Evolutionary conservation across 1,140 invertebrate species (phyloP), one percentile per base, ranked within the genome.

Genomic region (Eupeodes corollae): DNA sequence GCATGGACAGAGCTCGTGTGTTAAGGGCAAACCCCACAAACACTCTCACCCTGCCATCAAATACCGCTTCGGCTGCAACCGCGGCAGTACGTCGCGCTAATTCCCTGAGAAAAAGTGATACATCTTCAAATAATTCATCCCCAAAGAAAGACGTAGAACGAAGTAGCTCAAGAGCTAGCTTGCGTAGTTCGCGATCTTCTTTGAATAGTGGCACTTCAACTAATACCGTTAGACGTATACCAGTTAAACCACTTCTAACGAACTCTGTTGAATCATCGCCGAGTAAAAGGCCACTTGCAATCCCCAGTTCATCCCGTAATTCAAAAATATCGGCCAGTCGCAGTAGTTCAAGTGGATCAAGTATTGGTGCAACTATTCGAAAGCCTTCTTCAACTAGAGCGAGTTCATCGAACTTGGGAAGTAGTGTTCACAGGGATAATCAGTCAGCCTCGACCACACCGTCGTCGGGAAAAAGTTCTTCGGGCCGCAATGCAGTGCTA

Each of bases 201-300:
- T 70, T 90, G 19, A 88, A 87, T 55, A 88, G 85, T 60, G 78
- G 83, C 1, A 81, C 80, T 0, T 89, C 86, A 6, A 83, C 86
- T 0, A 83, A 83, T 53, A 88, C 85, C 0, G 85, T 88, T 0
- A 74, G 82, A 48, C 79, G 80, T 42, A 73, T 80, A 15, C 73
- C 77, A 2, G 63, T 70, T 0, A 69, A 63, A 46, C 51, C 57
- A 3, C 9, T 14, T 11, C 11, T 45, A 45, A 55, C 44, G 12
- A 9, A 60, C 10, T 67, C 63, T 11, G 57, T 63, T 6, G 61
- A 66, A 18, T 65, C 63, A 9, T 62, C 61, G 33, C 58, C 65
- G 19, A 67, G 61, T 50, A 65, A 67, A 35, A 44, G 61, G 2
- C 64, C 64, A 2, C 47, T 65, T 31, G 50, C 60, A 0, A 49